Percentiles rank a stretch among this genome's conserved stretches.
Evolutionary conservation across 2,113 vertebrate genomes (phyloP).

Genomic region (Cinclus cinclus): DNA sequence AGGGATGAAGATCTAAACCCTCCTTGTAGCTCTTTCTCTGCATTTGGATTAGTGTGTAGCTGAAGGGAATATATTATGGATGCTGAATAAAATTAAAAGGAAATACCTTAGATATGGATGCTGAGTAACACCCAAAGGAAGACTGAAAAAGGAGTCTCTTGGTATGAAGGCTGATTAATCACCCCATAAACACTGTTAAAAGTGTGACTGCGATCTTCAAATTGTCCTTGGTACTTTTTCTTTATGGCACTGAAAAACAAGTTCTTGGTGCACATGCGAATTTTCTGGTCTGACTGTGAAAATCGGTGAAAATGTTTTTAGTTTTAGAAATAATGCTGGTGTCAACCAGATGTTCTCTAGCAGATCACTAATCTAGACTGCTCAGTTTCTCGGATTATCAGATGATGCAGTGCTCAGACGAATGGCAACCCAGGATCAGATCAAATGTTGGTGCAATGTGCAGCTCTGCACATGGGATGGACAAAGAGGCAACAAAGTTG

Average conservation of each 20-base stretch:
- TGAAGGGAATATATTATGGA: not conserved
- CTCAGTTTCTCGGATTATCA: not conserved
- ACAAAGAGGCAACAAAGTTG: not conserved
- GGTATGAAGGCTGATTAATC: not conserved
- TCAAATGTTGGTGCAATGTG: not conserved
- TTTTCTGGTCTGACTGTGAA: not conserved
- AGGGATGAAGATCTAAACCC: not conserved
- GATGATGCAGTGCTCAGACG: not conserved
- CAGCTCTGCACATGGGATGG: not conserved
- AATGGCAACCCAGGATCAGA: not conserved
- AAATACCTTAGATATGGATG: rapidly evolving
- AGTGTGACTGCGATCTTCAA: not conserved
- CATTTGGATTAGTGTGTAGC: not conserved
- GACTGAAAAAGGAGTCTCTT: not conserved
- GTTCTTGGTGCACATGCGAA: not conserved
- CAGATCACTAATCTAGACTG: not conserved
- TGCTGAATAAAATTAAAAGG: not conserved
- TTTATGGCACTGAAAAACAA: not conserved
- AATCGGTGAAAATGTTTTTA: not conserved
- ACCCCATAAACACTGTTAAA: not conserved
- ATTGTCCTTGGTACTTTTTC: not conserved
- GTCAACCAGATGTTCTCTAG: not conserved
- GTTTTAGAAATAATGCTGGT: not conserved
- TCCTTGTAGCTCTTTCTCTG: not conserved
- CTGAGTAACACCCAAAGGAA: not conserved